Base-by-base conservation (phyloP, 2,113 vertebrate species). In the Oenanthe melanoleuca region DNA sequence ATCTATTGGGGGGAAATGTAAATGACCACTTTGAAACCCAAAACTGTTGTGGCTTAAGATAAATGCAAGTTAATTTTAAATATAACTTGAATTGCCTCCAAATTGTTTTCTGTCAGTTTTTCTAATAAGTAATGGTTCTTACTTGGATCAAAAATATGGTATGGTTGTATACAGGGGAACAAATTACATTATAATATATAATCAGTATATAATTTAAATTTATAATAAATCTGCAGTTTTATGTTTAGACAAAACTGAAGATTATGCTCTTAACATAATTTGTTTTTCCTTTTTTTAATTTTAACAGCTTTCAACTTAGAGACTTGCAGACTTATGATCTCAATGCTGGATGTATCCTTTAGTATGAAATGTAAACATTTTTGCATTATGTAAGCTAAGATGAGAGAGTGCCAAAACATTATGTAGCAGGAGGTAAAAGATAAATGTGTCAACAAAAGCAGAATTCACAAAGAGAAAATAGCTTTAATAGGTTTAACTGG, bases 271-370 rank as follows among this genome's bases (percentile, higher is more conserved):
- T 60, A 86, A 63, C 66, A 9, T 33, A n/a, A 79, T 40, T 60
- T 53, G 14, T n/a, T 75, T 86, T 92, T 80, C 8, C 14, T 95
- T 93, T 92, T 85, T 79, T 49, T 95, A 38, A 84, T 90, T 93
- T 93, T 78, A 64, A 88, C 98, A 99, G 99, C 99, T 91, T 99
- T 99, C 97, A 99, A 98, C 96, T 69, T 99, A 96, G 99, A 99
- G 87, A 99, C 99, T 22, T 99, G 99, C 96, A 98, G 98, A 63
- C 98, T 99, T 90, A 99, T 99, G 99, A 98, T 99, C 96, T 98
- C 97, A 82, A 99, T 99, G 99, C 93, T 99, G 97, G 99, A 99
- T 77, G 99, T 99, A 99, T 99, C 99, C 98, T 99, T 99, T 96
- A 9, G 8, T 50, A 19, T 10, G n/a, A 73, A 89, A 57, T 53